A percentile compares a stretch with the other conserved stretches of the same genome.
These are phyloP conservation scores for Agrotis exclamationis DNA, from an alignment of 2,888 invertebrate genomes.

Conservation along the genomic window DNA sequence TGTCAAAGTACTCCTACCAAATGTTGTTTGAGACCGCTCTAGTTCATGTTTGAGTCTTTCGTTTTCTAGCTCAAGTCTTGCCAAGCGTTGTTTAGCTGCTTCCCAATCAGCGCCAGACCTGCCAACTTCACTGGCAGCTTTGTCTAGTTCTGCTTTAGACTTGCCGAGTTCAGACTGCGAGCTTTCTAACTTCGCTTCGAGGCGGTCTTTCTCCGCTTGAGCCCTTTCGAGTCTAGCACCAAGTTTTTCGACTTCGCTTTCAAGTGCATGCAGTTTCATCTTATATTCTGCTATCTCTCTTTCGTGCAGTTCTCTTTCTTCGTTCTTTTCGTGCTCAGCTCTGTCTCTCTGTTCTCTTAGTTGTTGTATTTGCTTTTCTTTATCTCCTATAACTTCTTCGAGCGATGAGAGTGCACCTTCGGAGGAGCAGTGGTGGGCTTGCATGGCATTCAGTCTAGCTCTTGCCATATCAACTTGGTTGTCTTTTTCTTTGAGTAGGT, in stretches of 20 bases:
- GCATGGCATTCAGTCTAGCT: conserved; percentile 97
- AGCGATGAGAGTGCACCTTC: conserved; percentile 98
- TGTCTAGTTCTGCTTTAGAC: conserved; percentile 98
- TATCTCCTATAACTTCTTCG: conserved; percentile 98
- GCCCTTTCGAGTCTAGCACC: conserved; percentile 97
- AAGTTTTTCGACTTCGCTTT: conserved; percentile 97
- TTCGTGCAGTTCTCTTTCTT: conserved; percentile 98
- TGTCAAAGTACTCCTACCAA: conserved; percentile 95
- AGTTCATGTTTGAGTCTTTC: conserved; percentile 96
- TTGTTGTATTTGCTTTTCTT: conserved; percentile 99
- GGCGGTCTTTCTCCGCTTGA: conserved; percentile 97
- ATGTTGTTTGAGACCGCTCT: conserved; percentile 96
- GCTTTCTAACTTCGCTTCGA: conserved; percentile 97
- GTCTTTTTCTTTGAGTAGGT: conserved; percentile 99
- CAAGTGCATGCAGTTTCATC: conserved; percentile 97
- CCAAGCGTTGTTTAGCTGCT: conserved; percentile 95
- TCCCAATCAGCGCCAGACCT: conserved; percentile 97
- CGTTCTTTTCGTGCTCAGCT: conserved; percentile 98
- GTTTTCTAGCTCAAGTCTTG: conserved; percentile 97
- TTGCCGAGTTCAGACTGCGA: conserved; percentile 98
- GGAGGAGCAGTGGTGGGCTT: conserved; percentile 98
- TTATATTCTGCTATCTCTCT: conserved; percentile 98
- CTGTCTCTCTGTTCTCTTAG: conserved; percentile 98
- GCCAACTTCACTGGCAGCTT: conserved; percentile 97
- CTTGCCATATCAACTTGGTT: conserved; percentile 99